phyloP scores from a whole-genome alignment of 2,888 invertebrate genomes.

The Smittia sp. region DNA sequence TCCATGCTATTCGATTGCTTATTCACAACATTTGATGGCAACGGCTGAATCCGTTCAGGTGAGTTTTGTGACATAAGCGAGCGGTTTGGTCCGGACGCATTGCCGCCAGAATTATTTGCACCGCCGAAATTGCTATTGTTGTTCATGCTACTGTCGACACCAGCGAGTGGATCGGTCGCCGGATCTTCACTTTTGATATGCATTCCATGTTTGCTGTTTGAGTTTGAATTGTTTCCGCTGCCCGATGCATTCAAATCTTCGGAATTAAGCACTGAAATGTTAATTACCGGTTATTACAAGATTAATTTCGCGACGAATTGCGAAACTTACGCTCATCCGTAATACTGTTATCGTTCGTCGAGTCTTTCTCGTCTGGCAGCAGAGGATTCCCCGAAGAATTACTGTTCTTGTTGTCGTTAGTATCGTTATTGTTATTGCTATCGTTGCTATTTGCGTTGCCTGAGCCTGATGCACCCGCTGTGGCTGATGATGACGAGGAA shows the following conservation, averaged over 20 bases:
- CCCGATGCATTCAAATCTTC: conserved; percentile 27
- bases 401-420: conserved; percentile 35
- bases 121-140: conserved; percentile 1
- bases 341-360: conserved; percentile 34
- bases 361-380: conserved; percentile 28
- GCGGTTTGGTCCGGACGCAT: conserved; percentile 26
- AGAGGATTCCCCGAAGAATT: conserved; percentile 28
- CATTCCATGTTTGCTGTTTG: conserved; percentile 24
- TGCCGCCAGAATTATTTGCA: conserved; percentile 16
- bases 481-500: not conserved
- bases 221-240: conserved; percentile 22
- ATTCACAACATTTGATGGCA: conserved; percentile 41
- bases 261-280: conserved; percentile 30
- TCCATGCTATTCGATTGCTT: conserved; percentile 42
- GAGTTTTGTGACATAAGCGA: conserved; percentile 25
- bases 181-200: conserved; percentile 40
- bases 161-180: conserved; percentile 15
- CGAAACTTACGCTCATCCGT: conserved; percentile 31
- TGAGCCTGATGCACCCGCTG: not conserved
- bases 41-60: conserved; percentile 37
- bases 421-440: conserved; percentile 41
- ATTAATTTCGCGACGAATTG: not conserved
- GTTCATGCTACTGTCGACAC: not conserved
- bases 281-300: not conserved
- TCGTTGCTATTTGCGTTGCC: conserved; percentile 32